phyloP scores from a whole-genome alignment of 2,113 vertebrate species.

The Macrotus californicus region DNA sequence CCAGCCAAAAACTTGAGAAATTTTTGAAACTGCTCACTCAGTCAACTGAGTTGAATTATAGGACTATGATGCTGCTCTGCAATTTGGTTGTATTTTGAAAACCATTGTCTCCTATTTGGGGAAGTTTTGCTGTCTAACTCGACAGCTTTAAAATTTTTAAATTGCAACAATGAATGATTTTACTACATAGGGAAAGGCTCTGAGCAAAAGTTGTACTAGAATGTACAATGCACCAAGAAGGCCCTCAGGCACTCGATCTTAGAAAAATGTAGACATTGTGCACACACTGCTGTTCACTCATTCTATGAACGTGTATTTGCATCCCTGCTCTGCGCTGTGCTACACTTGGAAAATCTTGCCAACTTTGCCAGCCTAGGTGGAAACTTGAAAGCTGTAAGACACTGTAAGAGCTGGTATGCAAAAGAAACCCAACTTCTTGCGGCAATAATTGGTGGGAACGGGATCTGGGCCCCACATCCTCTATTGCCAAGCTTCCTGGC shows the following conservation, averaged over 20 bases:
- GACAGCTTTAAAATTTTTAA: not conserved
- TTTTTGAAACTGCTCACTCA: slow-evolving; percentile 1
- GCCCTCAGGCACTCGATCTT: not conserved
- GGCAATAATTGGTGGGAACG: not conserved
- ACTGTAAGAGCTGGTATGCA: not conserved
- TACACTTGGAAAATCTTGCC: not conserved
- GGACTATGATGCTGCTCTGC: not conserved
- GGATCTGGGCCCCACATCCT: not conserved
- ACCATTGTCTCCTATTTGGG: not conserved
- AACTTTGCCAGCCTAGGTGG: not conserved
- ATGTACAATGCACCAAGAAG: not conserved
- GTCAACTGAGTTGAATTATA: not conserved
- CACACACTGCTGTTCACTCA: not conserved
- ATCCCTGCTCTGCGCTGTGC: not conserved
- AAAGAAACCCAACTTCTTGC: not conserved
- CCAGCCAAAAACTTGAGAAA: slow-evolving; percentile 20
- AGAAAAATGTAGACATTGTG: not conserved
- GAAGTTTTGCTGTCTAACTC: not conserved
- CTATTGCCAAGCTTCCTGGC: not conserved
- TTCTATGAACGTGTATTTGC: not conserved
- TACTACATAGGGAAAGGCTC: not conserved
- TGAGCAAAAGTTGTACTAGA: not conserved
- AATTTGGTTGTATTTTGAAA: not conserved
- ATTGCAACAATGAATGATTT: not conserved
- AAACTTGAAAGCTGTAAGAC: not conserved